Percentiles rank a stretch among this genome's conserved stretches.
phyloP scores from a whole-genome alignment of 2,888 invertebrate genomes.

The Allophyes oxyacanthae region DNA sequence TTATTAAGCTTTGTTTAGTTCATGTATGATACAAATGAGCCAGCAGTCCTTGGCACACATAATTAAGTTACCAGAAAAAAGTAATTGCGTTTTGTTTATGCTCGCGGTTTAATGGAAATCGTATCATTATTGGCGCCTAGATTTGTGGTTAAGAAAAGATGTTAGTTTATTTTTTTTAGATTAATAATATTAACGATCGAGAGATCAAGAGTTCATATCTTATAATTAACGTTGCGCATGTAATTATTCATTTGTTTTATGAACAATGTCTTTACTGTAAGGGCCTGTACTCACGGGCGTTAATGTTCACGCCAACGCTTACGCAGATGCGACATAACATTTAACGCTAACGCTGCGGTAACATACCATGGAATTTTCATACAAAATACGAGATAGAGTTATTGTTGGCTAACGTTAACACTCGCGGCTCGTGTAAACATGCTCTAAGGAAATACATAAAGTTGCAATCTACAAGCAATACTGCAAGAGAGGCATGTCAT shows the following conservation, averaged over 20 bases:
- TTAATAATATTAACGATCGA: neutral
- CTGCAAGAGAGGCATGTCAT: too few relatives aligned
- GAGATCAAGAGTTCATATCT: slow-evolving; percentile 11
- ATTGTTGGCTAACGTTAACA: too few relatives aligned
- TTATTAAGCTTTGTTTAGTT: slow-evolving; percentile 53
- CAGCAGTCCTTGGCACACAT: slow-evolving; percentile 62
- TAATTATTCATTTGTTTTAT: neutral
- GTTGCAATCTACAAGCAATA: too few relatives aligned
- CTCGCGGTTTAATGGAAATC: slow-evolving; percentile 25
- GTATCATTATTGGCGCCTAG: slow-evolving; percentile 20
- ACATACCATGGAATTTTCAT: too few relatives aligned
- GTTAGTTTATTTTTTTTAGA: slow-evolving; percentile 3
- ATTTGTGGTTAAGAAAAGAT: neutral
- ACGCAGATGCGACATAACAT: too few relatives aligned
- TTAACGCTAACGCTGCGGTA: too few relatives aligned
- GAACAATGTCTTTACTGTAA: neutral
- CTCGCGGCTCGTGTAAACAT: too few relatives aligned
- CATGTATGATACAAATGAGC: slow-evolving; percentile 59
- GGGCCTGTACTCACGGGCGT: too few relatives aligned
- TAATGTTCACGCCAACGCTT: too few relatives aligned
- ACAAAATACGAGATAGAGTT: too few relatives aligned
- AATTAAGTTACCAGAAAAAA: slow-evolving; percentile 45
- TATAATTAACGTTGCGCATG: neutral
- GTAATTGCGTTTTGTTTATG: slow-evolving; percentile 32
- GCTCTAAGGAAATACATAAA: too few relatives aligned